Base-by-base conservation (phyloP, 2,113 vertebrate genomes). In the Benitochromis conjunctus region DNA sequence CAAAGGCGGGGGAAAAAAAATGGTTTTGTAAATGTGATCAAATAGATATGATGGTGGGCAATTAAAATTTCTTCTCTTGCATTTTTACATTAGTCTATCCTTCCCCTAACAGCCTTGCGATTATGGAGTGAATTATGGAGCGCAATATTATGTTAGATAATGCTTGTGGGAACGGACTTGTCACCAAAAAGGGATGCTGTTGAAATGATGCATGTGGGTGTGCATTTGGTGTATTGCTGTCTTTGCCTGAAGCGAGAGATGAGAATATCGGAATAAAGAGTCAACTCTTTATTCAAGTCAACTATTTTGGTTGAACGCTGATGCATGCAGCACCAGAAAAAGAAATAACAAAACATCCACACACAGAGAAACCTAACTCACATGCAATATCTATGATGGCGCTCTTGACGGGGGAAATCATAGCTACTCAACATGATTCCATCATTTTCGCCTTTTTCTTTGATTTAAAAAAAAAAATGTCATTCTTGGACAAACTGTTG, bases 201-300 rank as follows among this genome's bases (percentile, higher is more conserved):
- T 91, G 87, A 94, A 92, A 90, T 91, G 87, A 92, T 92, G 88
- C 93, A 94, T 90, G 94, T 94, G 94, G 92, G 94, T 93, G 93
- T 92, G 83, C 83, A 88, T 90, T 91, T 92, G 90, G 84, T 94
- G 91, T 83, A 79, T 85, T 86, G 92, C 92, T 91, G 88, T 92
- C 87, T 88, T 90, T 7, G 87, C 94, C 91, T 91, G 84, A 53
- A 93, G 94, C 92, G 56, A 92, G 84, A 92, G 87, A 91, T 88
- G 90, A 93, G 89, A 94, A 84, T 91, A 89, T 92, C 60, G 3
- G 77, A 90, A 88, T 83, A 88, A 90, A 90, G 71, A 92, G 60
- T 53, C 71, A 76, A 31, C 43, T 51, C 69, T 76, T 76, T 51
- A 76, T 76, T 76, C 14, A n/a, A 78, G 81, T 83, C 64, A 41